Evolutionary conservation across 53 echinoderm and acorn worm genomes (phyloP), one percentile per base, ranked within the genome.

Genomic region (Echinometra lucunter): DNA sequence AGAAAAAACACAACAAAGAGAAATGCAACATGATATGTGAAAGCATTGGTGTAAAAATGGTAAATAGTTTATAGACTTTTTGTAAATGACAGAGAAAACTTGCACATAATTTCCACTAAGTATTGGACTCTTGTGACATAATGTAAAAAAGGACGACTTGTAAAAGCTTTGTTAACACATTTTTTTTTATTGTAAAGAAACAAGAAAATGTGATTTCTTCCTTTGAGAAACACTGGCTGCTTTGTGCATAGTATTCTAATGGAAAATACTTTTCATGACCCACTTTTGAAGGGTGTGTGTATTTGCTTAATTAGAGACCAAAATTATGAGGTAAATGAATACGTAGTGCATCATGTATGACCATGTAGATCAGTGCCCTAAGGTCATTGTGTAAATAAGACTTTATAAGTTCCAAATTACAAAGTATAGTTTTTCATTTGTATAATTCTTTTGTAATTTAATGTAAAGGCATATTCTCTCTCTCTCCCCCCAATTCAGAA

Each of bases 11-110:
- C 37, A 66, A 91, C 63, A 90, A 44, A 27, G 66, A 66, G 63
- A 67, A 42, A 66, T 91, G 91, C 42, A 91, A 69, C 66, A 44
- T 69, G 69, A 63, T 37, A 66, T 66, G 49, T 85, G n/a, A 91
- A 66, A 45, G 67, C 91, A 91, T 45, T 78, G 49, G 57, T 92
- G 92, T 92, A 92, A 92, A 92, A 92, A 92, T 74, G 35, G 92
- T 92, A 92, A 92, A 92, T 92, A 92, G 92, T 92, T 92, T 92
- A 75, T 92, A 92, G n/a, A 34, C 78, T 55, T 92, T n/a, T 92
- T 92, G 92, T 92, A 92, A 92, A 74, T 75, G 78, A 80, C 92
- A 75, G 57, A 92, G 60, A 75, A 23, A 72, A 75, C 92, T 92
- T 92, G 92, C 92, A 92, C 74, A 92, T 92, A 92, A 75, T 91